A percentile compares a stretch with the other conserved stretches of the same genome.
Conservation (phyloP, 2,888 invertebrate genomes). For the Hydrotaea diabolus region DNA sequence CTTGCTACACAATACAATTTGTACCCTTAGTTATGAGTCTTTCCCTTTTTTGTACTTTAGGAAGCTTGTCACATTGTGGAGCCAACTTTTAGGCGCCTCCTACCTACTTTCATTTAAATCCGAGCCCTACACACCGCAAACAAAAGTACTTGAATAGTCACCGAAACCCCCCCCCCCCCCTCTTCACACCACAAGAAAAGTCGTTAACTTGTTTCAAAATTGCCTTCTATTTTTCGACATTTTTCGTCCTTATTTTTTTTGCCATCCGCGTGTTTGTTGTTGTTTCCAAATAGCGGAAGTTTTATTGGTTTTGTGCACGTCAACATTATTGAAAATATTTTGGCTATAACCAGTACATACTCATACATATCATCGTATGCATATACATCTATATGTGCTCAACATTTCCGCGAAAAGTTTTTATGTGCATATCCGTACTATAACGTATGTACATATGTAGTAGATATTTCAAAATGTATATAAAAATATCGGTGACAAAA, state of each 20-base stretch:
- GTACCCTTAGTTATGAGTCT: too few species aligned
- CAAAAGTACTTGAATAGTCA: neutral
- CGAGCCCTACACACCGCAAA: too few species aligned
- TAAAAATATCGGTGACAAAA: neutral
- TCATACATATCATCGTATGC: too few species aligned
- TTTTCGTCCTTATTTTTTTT: constrained; percentile 18
- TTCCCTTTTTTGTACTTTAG: too few species aligned
- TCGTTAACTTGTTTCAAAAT: constrained; percentile 62
- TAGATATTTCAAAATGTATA: neutral
- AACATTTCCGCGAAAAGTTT: neutral
- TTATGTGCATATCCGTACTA: neutral
- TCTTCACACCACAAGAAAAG: neutral
- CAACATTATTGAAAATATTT: constrained; percentile 73
- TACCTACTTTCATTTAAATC: too few species aligned
- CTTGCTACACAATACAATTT: too few species aligned
- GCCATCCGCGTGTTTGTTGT: constrained; percentile 29
- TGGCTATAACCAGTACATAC: constrained; percentile 15
- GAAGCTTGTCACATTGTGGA: too few species aligned
- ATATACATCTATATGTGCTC: too few species aligned
- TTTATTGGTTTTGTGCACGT: constrained; percentile 78
- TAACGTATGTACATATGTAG: neutral
- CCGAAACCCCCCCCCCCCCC: neutral
- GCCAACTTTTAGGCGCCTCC: too few species aligned
- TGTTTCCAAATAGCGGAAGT: constrained; percentile 73
- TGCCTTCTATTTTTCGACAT: constrained; percentile 31